Base-by-base conservation (phyloP, 2,797 vertebrate genomes). In the Macropodus opercularis region DNA sequence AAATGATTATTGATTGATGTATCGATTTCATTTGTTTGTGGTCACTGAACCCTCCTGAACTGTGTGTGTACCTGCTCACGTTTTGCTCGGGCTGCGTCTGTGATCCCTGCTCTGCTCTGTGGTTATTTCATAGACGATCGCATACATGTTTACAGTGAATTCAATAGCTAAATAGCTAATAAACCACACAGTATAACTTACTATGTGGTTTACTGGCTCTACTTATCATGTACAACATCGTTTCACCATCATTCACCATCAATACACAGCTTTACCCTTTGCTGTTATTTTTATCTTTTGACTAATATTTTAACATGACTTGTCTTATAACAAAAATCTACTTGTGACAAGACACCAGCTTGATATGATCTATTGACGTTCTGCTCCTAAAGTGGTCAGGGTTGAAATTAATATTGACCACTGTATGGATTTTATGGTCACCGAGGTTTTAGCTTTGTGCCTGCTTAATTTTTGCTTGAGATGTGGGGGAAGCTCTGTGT, bases 21-120 rank as follows among this genome's bases (percentile, higher is more conserved):
- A 71, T 44, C 24, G 58, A 64, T 64, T 62, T 17, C 3, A 29
- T 40, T 46, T 40, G 26, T 57, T 8, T 65, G 19, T 2, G 3
- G 23, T 31, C 54, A 47, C n/a, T 23, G 24, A 49, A 35, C 6
- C 22, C 40, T 46, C 17, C n/a, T n/a, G n/a, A 58, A 38, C 43
- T 56, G 44, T 54, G 10, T 27, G 22, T 40, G 23, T 31, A 18
- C 39, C 38, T 49, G 42, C 27, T 48, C 17, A 7, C 10, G 11
- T 22, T 66, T 57, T 32, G 6, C 22, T 8, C 17, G 15, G 34
- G 34, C n/a, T 36, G 34, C 34, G 9, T n/a, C 34, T n/a, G 4
- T 27, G 48, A 59, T n/a, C 8, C 35, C 26, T 18, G 51, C 41
- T 39, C 23, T 12, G 17, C 19, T 24, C 31, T 32, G 31, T 32